Evolutionary conservation across 2,113 vertebrate genomes (phyloP), one percentile per base, ranked within the genome.

Genomic region (Myocastor coypus): DNA sequence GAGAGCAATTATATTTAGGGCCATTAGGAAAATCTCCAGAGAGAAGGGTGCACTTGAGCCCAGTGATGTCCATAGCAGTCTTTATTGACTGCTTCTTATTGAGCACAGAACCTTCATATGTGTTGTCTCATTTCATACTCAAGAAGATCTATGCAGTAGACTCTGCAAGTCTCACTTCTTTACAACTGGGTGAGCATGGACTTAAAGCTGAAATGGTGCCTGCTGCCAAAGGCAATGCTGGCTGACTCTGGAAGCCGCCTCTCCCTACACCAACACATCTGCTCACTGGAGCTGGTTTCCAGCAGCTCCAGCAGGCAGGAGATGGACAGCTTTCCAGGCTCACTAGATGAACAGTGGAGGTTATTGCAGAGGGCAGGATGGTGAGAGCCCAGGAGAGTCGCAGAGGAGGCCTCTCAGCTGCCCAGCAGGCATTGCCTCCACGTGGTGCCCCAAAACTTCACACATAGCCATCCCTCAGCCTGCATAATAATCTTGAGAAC

Each of bases 21-120:
- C 22, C 57, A 57, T 50, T 30, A 80, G 92, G 64, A 50, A 78
- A 68, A 9, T 55, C 86, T 75, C 52, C 86, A 85, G 82, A 75
- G 75, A 64, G 68, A 22, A 37, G 22, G 9, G 10, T 10, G 17
- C 55, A 24, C 34, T 28, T 64, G 63, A 63, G 40, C 68, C 46
- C 24, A 34, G 4, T 6, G 24, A 0, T 50, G 77, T 28, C 9
- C 52, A 11, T 0, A 52, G 14, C 4, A 7, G 4, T 73, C 40
- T 50, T 89, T 42, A 5, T 9, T 34, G 68, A 71, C 46, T 40
- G 10, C 81, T 40, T 14, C 12, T 28, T 32, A 20, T 26, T 7
- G 55, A 50, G 30, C 57, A 26, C 37, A n/a, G 40, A 64, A 34
- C 32, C 66, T 64, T 84, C 64, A n/a, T 12, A 30, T 13, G n/a